Base-by-base conservation (phyloP, 2,113 vertebrate species). In the Rhadina sibilatrix region DNA sequence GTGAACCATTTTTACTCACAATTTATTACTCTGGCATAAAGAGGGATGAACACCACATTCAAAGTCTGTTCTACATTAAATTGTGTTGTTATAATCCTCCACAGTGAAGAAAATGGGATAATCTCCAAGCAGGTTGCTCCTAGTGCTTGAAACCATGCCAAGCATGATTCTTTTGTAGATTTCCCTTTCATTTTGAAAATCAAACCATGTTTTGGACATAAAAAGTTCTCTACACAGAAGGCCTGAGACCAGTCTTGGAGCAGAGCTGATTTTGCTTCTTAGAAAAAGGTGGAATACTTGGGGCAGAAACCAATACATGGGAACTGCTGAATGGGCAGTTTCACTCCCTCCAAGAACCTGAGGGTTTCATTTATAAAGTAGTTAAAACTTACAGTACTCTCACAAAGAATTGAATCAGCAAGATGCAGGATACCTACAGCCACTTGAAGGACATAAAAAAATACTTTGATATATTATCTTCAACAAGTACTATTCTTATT, bases 271-370 rank as follows among this genome's bases (percentile, higher is more conserved):
- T 82, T 63, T 83, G 5, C 31, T 63, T 12, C 61, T 37, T 46
- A 72, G 40, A 38, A 57, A 66, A 66, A 0, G 0, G 7, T 25
- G 11, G 17, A 38, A 44, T 0, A 0, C 5, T 66, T 59, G 10
- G 14, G 9, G 10, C 27, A 68, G 18, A 89, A 91, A 60, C 23
- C 25, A 35, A 10, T 7, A n/a, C 1, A 2, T 38, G 20, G 19
- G 15, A 89, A 28, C 27, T 44, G 37, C 64, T 74, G 54, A 70
- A 30, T 1, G 4, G 37, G 33, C 42, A 85, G 14, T 9, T 75
- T 88, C 53, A 66, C 10, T 63, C 15, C 28, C 53, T 60, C 40
- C 7, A 7, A 52, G 15, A 80, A 27, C 14, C 46, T 22, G 5
- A 69, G 19, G 22, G 33, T 83, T 83, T 61, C 0, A 1, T 18